These are phyloP conservation scores for Erebia palarica DNA, from an alignment of 2,888 invertebrate species.

Conservation along the genomic window DNA sequence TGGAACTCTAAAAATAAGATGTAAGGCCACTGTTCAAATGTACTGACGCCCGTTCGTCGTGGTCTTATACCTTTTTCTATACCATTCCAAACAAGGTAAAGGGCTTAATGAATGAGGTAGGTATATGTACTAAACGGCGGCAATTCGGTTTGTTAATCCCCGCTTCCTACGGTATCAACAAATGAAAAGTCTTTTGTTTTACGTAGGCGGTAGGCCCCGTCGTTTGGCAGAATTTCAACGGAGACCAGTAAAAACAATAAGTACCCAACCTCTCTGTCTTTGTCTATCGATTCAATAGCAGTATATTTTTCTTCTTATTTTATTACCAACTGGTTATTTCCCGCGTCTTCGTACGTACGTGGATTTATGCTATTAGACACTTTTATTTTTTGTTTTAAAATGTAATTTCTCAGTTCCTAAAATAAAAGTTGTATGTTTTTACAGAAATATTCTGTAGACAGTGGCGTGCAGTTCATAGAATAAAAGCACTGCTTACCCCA, in stretches of 20 bases:
- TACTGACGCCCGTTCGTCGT: not conserved
- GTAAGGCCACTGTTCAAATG: not conserved
- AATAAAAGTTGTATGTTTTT: too few species aligned
- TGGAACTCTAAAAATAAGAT: not conserved
- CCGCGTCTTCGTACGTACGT: not conserved
- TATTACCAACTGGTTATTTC: not conserved
- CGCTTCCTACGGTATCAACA: constrained; percentile 19
- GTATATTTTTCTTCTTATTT: not conserved
- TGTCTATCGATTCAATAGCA: not conserved
- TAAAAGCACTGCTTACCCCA: too few species aligned
- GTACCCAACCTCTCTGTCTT: constrained; percentile 1
- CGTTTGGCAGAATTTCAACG: constrained; percentile 8
- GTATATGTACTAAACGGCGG: constrained; percentile 15
- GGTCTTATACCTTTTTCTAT: not conserved
- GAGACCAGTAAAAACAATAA: not conserved
- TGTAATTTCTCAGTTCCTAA: too few species aligned
- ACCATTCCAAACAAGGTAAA: not conserved
- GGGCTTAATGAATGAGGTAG: not conserved
- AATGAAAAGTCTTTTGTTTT: constrained; percentile 29
- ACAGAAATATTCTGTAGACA: too few species aligned
- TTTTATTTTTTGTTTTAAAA: too few species aligned
- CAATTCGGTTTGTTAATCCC: constrained; percentile 28
- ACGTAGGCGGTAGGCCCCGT: constrained; percentile 4
- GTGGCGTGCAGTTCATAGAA: too few species aligned
- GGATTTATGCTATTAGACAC: not conserved